A percentile compares a stretch with the other conserved stretches of the same genome.
phyloP scores from a whole-genome alignment of 2,797 vertebrate genomes.

The Vespertilio murinus region DNA sequence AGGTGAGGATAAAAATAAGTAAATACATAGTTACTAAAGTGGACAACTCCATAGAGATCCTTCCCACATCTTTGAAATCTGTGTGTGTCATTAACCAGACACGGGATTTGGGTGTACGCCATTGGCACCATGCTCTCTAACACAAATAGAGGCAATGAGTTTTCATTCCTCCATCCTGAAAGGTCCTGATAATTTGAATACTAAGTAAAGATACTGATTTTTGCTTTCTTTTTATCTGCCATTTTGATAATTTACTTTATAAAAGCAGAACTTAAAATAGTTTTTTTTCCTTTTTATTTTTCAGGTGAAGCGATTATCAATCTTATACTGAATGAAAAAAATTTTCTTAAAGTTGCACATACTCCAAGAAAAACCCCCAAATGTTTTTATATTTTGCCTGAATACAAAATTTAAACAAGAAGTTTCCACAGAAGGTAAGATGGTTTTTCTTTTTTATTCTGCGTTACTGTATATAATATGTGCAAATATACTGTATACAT shows the following conservation, averaged over 20 bases:
- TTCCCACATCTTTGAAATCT: not conserved
- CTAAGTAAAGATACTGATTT: not conserved
- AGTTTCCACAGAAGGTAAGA: slow-evolving; percentile 77
- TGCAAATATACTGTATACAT: not conserved
- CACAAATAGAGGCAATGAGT: not conserved
- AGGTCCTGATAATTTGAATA: not conserved
- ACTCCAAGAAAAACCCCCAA: slow-evolving; percentile 89
- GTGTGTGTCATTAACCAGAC: not conserved
- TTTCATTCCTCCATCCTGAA: not conserved
- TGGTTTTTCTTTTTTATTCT: not conserved
- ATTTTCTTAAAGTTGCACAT: slow-evolving; percentile 82
- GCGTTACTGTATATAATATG: not conserved
- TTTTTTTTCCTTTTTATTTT: slow-evolving; percentile 26
- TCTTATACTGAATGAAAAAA: slow-evolving; percentile 85
- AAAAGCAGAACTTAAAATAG: slow-evolving; percentile 17
- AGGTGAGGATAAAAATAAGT: no score
- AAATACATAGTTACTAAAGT: not conserved
- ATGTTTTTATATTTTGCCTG: slow-evolving; percentile 89
- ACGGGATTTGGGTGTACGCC: accelerated
- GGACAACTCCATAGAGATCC: not conserved
- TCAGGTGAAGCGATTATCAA: slow-evolving; percentile 69
- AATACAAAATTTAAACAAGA: slow-evolving; percentile 86
- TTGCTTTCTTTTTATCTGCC: not conserved
- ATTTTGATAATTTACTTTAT: slow-evolving; percentile 5
- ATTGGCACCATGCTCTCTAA: not conserved